Base-by-base conservation (phyloP, 2,113 vertebrate genomes). In the Dicentrarchus labrax region DNA sequence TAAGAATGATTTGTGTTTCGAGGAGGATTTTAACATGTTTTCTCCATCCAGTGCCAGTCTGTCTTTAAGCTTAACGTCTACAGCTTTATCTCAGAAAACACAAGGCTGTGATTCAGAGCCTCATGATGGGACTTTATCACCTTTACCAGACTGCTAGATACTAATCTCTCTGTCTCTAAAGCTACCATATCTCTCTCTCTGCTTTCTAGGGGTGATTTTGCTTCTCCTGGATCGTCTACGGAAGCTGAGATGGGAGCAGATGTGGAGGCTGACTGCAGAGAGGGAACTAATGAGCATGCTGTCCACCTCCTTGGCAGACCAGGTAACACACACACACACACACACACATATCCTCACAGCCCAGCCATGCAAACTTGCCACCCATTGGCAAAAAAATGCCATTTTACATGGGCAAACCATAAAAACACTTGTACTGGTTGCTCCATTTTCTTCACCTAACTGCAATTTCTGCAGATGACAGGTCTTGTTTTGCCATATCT, bases 231-330 rank as follows among this genome's bases (percentile, higher is more conserved):
- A 99, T 86, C 98, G 97, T 83, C 91, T 99, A 24, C 94, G 98
- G 85, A 99, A 99, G 93, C 97, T 99, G 93, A 96, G 98, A 56
- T 99, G 98, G 98, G 98, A 99, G 83, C 98, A 99, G 96, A 99
- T 99, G 98, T 99, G 98, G 98, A 96, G 98, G 56, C 93, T 99
- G 81, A 99, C 98, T 0, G 98, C 98, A 0, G 98, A 99, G 91
- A 93, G 98, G 48, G 98, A 99, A 80, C 95, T 99, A 36, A 99
- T 99, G 98, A 97, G 97, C 92, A 99, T 99, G 98, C 93, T 99
- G 0, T 99, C 98, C 62, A 99, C 98, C 2, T 99, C 98, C 4
- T 91, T 99, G 87, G 98, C 98, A 66, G 98, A 99, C 93, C 98
- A 99, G 97, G 98, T 99, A 80, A 94, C 76, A 53, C 51, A 61